Evolutionary conservation across 2,797 vertebrate species (phyloP), one percentile per base, ranked within the genome.

Genomic region (Cossypha caffra): DNA sequence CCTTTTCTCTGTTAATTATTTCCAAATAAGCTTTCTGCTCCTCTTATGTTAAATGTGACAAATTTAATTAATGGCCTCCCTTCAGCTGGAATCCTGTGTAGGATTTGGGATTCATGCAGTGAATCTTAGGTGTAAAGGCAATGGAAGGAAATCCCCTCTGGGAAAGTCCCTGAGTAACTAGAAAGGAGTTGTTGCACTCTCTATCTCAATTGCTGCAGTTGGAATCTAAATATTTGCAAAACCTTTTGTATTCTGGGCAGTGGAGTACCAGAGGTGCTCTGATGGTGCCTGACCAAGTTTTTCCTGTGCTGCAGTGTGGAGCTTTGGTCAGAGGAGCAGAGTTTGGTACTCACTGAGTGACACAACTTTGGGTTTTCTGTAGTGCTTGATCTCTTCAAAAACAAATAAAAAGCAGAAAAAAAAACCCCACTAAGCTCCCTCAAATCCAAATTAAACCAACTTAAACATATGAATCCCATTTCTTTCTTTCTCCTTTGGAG

Each of bases 161-260:
- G 55, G 54, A 66, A 68, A 59, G 10, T 42, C 61, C 40, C 25
- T 48, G 40, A 45, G 16, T 28, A 35, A 45, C 25, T 21, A 1
- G 26, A n/a, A 50, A 31, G 33, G 55, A 84, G 66, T 5, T 75
- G 43, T 88, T 79, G 59, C 17, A 6, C n/a, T 78, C 51, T 40
- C 13, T 45, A 5, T 72, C 86, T 82, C 35, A 33, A n/a, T 64
- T 81, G 68, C 67, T 85, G 25, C 48, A 43, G 29, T 4, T 77
- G 83, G 37, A 94, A 48, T 59, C 68, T 47, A 78, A 96, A 92
- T 88, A 75, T 80, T 90, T 95, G 66, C 87, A 10, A 58, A 78
- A 18, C 50, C 25, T 90, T 72, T 71, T 81, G 19, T 51, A 16
- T 43, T 62, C 43, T 40, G 76, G 59, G 24, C 45, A 1, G 40